Base-by-base conservation (phyloP, 2,888 invertebrate species). In the Dermolepida albohirtum region DNA sequence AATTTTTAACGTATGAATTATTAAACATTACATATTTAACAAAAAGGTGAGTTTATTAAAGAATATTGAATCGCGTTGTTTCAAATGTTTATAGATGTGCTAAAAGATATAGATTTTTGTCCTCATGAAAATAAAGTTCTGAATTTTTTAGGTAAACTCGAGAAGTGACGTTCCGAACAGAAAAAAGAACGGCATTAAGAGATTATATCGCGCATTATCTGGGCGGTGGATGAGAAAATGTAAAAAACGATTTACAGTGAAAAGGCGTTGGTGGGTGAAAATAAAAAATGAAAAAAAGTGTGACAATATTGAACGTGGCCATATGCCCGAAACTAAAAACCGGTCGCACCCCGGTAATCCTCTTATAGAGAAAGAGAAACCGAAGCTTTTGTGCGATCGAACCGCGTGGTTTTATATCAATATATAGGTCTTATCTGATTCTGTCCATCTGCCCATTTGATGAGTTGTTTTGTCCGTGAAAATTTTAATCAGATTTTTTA, bases 351-450 rank as follows among this genome's bases (percentile, higher is more conserved):
- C 77, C 75, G 74, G 73, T 78, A 74, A 74, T 74, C 74, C 73
- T 70, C 75, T 74, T 75, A 74, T 57, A 66, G 59, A 62, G 71
- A 47, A 62, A 43, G 40, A 62, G 47, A 62, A 47, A 62, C 47
- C 62, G 71, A 54, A 47, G 70, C 79, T 76, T 80, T 80, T 79
- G 78, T 80, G 77, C 72, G 74, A 74, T 74, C 72, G 73, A 76
- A 75, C 77, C 76, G 73, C 78, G 78, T 74, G 79, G 78, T 79
- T 79, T 79, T 77, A 78, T 80, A 81, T 79, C 79, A 79, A 78
- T 78, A 75, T 76, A 76, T 34, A 34, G 34, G 67, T 75, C 79
- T 79, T 80, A 80, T 81, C 80, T 77, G 78, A 78, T 77, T 74
- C 52, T 67, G 70, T 68, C 73, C 73, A 73, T 73, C 73, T 73